These are phyloP conservation scores for Drosophila sturtevanti DNA, from an alignment of 1,140 invertebrate species.

Conservation along the genomic window DNA sequence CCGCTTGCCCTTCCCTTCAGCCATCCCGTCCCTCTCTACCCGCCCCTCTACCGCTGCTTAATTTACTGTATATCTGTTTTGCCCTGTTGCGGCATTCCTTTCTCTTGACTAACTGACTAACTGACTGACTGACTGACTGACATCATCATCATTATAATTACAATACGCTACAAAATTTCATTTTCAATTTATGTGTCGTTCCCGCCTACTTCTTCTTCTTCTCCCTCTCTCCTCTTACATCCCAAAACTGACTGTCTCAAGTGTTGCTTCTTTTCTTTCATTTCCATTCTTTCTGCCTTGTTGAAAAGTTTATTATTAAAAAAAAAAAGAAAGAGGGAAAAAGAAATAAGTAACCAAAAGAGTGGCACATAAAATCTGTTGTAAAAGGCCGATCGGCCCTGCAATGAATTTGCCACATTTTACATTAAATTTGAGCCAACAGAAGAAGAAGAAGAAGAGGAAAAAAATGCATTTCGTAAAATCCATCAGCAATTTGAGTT, in stretches of 20 bases:
- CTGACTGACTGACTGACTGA: conserved; percentile 59
- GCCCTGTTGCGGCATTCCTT: neutral
- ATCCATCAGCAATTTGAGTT: conserved; percentile 41
- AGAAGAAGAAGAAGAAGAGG: too few relatives aligned
- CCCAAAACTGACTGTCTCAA: conserved; percentile 32
- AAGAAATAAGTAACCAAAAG: neutral
- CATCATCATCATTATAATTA: conserved; percentile 54
- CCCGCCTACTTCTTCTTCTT: neutral
- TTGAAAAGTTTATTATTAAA: conserved; percentile 60
- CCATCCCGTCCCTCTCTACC: too few relatives aligned
- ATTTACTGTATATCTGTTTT: neutral
- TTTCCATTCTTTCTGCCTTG: conserved; percentile 26
- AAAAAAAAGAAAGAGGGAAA: conserved; percentile 16
- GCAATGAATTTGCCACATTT: conserved; percentile 21
- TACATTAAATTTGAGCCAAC: conserved; percentile 49
- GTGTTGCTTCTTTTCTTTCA: conserved; percentile 30
- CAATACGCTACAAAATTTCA: conserved; percentile 54
- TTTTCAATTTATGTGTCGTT: conserved; percentile 42
- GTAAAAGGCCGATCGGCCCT: neutral
- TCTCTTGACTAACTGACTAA: conserved; percentile 41
- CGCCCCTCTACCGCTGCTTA: too few relatives aligned
- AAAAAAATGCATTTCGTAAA: neutral
- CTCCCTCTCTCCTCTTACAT: neutral
- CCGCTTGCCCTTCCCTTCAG: conserved; percentile 29
- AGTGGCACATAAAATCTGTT: conserved; percentile 10